phyloP scores from a whole-genome alignment of 2,797 vertebrate species.

The Acanthurus lineatus region DNA sequence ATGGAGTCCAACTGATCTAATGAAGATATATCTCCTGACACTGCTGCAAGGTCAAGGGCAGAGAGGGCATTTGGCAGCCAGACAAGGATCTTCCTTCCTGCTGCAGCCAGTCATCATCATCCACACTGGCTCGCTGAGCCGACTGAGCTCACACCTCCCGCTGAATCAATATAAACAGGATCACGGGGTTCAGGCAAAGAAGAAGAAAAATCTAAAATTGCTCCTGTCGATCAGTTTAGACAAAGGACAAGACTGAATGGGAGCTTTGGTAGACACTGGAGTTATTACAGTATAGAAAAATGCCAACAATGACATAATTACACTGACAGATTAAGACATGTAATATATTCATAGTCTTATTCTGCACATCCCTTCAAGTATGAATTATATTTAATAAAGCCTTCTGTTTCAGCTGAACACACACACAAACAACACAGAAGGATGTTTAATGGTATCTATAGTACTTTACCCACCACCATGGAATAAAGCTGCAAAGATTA shows the following conservation, averaged over 20 bases:
- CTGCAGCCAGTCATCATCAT: constrained; percentile 40
- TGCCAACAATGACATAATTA: constrained; percentile 33
- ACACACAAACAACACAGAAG: background rate
- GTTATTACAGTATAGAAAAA: constrained; percentile 22
- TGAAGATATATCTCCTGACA: constrained; percentile 44
- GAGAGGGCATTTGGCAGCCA: constrained; percentile 41
- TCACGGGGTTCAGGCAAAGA: constrained; percentile 32
- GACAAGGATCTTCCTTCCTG: constrained; percentile 36
- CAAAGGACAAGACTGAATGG: constrained; percentile 5
- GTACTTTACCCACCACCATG: background rate
- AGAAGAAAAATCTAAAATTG: constrained; percentile 21
- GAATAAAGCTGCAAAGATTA: background rate
- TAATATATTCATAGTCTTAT: background rate
- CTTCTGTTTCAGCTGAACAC: background rate
- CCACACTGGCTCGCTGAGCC: constrained; percentile 29
- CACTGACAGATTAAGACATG: constrained; percentile 27
- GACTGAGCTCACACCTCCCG: constrained; percentile 45
- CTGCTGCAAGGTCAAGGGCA: constrained; percentile 70
- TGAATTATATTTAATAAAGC: background rate
- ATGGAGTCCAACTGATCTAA: constrained; percentile 37
- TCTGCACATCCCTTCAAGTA: background rate
- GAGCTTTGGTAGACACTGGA: background rate
- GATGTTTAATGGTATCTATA: background rate
- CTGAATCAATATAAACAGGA: constrained; percentile 71
- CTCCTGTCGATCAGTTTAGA: constrained; percentile 17